Evolutionary conservation across 1,140 invertebrate species (phyloP).

Genomic region (Heliconius hewitsoni): DNA sequence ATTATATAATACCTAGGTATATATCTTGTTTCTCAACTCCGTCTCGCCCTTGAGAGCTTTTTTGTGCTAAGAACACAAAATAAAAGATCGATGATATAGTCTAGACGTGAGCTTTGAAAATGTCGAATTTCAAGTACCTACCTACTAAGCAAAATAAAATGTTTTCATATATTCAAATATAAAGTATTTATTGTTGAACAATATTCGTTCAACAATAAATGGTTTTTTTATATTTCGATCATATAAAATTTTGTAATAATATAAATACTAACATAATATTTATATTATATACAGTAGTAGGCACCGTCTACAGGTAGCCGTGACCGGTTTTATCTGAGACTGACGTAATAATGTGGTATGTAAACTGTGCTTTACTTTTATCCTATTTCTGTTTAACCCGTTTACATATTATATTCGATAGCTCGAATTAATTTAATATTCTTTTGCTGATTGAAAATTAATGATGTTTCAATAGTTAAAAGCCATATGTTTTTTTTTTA

Average conservation of each 20-base stretch:
- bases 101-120: slow-evolving; percentile 5
- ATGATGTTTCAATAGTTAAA: neutral
- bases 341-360: neutral
- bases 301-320: neutral
- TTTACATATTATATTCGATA: neutral
- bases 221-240: neutral
- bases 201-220: neutral
- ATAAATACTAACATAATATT: neutral
- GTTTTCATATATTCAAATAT: neutral
- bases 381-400: neutral
- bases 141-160: neutral
- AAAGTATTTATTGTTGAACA: neutral
- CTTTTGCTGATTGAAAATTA: neutral
- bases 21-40: neutral
- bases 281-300: neutral
- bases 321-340: neutral
- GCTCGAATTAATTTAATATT: neutral
- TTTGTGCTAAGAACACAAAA: neutral
- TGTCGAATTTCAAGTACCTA: neutral
- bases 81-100: slow-evolving; percentile 7
- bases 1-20: neutral
- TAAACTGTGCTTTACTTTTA: slow-evolving; percentile 1
- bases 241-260: slow-evolving; percentile 5
- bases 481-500: neutral
- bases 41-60: slow-evolving; percentile 10